Percentiles rank a stretch among this genome's conserved stretches.
phyloP scores from a whole-genome alignment of 2,113 vertebrate species.

The Eolophus roseicapilla region DNA sequence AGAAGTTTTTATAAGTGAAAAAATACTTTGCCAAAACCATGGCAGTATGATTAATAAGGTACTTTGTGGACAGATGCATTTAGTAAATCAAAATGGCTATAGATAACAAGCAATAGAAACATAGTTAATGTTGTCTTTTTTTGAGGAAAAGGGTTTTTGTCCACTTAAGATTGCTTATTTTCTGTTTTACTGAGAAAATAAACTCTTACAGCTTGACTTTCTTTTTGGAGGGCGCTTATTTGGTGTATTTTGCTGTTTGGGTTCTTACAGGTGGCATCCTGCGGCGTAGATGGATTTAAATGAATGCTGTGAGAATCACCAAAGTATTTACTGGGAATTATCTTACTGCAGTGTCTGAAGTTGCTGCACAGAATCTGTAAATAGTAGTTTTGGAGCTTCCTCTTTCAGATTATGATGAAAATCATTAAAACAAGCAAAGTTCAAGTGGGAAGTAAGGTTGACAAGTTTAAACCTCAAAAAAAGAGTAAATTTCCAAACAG shows the following conservation, averaged over 20 bases:
- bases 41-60: slow-evolving; percentile 30
- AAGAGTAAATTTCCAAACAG: slow-evolving; percentile 54
- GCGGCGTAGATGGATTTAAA: neutral
- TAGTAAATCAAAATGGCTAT: neutral
- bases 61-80: slow-evolving; percentile 1
- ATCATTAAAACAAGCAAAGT: neutral
- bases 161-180: neutral
- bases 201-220: neutral
- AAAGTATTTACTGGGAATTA: neutral
- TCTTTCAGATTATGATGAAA: neutral
- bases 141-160: neutral
- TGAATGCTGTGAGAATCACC: neutral
- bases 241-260: neutral
- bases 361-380: neutral
- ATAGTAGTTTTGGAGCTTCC: neutral
- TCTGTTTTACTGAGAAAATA: neutral
- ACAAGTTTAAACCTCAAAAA: slow-evolving; percentile 39
- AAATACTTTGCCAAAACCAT: slow-evolving; percentile 23
- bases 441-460: neutral
- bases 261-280: neutral
- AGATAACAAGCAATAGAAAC: neutral
- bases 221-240: neutral
- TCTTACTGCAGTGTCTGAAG: neutral
- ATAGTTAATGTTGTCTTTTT: neutral
- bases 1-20: slow-evolving; percentile 35